Base-by-base conservation (phyloP, 2,113 vertebrate genomes). In the Vulpes vulpes region DNA sequence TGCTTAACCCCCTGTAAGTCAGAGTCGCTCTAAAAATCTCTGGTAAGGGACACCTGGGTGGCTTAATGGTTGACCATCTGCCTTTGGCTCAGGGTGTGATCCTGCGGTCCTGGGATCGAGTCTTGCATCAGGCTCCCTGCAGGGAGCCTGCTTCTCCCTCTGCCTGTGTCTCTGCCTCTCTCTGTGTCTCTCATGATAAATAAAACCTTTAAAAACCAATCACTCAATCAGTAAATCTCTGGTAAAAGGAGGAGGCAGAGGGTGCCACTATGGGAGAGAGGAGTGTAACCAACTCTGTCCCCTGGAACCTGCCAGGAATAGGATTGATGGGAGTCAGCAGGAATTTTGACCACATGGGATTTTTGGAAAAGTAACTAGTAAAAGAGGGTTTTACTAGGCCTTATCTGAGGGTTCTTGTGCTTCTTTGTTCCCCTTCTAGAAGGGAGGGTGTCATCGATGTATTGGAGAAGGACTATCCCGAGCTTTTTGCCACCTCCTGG, bases 341-440 rank as follows among this genome's bases (percentile, higher is more conserved):
- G 4, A 71, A 53, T n/a, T 94, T 73, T 62, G 88, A 55, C 78
- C 59, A 88, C 35, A 0, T 49, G 25, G 14, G 71, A 95, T 32
- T 73, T 90, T 35, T 69, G 35, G 59, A 32, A 96, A 97, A 92
- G 53, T 98, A 96, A 98, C 98, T 97, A 43, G 51, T 80, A 11
- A 98, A 1, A 25, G 89, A 91, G 82, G 57, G n/a, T n/a, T n/a
- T n/a, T n/a, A n/a, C 76, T 64, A 59, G 43, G 8, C 30, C 65
- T 98, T 98, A 98, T 95, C 82, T 59, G 23, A 55, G 62, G n/a
- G 11, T 60, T 62, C 78, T 57, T 32, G 11, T 73, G 71, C 27
- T 60, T 43, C 60, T 62, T 57, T 16, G 14, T 59, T 87, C 12
- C 38, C 73, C 10, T 64, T 89, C 78, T 80, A 20, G 78, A 97